Base-by-base conservation (phyloP, 2,113 vertebrate species). In the Megaceryle maxima region DNA sequence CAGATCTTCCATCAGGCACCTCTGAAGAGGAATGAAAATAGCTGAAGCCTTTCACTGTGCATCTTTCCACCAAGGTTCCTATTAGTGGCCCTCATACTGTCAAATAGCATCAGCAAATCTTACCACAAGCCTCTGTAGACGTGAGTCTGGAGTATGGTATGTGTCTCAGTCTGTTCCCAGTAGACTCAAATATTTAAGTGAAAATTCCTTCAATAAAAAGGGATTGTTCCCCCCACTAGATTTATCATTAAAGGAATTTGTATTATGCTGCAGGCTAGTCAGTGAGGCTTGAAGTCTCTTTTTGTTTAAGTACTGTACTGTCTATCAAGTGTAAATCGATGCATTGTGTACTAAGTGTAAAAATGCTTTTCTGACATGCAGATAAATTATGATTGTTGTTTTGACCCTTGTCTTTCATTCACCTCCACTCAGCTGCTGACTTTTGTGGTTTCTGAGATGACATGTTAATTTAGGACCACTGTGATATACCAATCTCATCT, bases 391-490 rank as follows among this genome's bases (percentile, higher is more conserved):
- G 50, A 55, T 79, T 87, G 64, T 87, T 93, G 64, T 85, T 83
- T 88, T 92, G 88, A 94, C 77, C 84, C 70, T 81, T 78, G 80
- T 92, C 78, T 96, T 94, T 88, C 92, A 77, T 83, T 94, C 41
- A 85, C 91, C 77, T 93, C 69, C 66, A 62, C 79, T 91, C 55
- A 48, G 66, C 68, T 86, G 86, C 87, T 96, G 94, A 87, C 80
- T 92, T 96, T 26, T 79, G 90, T 95, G 92, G 95, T 90, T 95
- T 90, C 68, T 87, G 86, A 88, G 80, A 67, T 20, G 76, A 80
- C 84, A 78, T 59, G 83, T 92, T 97, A 92, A 96, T 97, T 95
- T 94, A 97, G 75, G 56, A 84, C 82, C 77, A 78, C 39, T 73
- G 80, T 4, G 69, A 94, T 37, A 92, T 64, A 95, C 85, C 90